Evolutionary conservation across 2,888 invertebrate genomes (phyloP), one percentile per base, ranked within the genome.

Genomic region (Dusona sp.): DNA sequence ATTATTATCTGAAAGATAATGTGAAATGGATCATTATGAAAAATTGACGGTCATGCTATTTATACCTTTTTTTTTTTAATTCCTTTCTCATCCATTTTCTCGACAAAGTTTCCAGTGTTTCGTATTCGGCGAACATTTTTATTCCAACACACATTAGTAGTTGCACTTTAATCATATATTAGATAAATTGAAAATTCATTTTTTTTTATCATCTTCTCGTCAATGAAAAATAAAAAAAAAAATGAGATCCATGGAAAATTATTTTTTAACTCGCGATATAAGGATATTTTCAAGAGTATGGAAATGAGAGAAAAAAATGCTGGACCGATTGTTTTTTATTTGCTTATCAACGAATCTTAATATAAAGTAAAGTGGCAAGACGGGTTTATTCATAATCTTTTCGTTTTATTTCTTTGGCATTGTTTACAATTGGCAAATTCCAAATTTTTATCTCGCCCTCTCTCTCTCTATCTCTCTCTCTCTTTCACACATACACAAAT

Each of bases 51-150:
- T 54, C 2, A 3, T 25, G 29, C 29, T 68, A 11, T 67, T 73
- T 64, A 85, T 86, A 77, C 85, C 87, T 86, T 88, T 75, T 83
- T 89, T 86, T 84, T 84, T 89, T 86, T 42, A 64, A 79, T 67
- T 61, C 42, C 57, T 57, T 64, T 57, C 67, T 86, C 65, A 42
- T 68, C 45, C 64, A 51, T 48, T 83, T 77, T 80, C 51, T 87
- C 83, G 86, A 89, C 88, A 88, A 88, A 89, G 80, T 89, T 86
- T 88, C 79, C 86, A 87, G 88, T 86, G 86, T 83, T 87, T 86
- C 74, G 84, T 84, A 89, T 90, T 90, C 90, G 90, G 90, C 90
- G 91, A 90, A 89, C 88, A 89, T 90, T 79, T 68, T 79, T 89
- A 88, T 89, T 89, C 77, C 87, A 87, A 90, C 89, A 89, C 85